Percentiles rank a stretch among this genome's conserved stretches.
Evolutionary conservation across 2,888 invertebrate genomes (phyloP).

Genomic region (Agrochola circellaris): DNA sequence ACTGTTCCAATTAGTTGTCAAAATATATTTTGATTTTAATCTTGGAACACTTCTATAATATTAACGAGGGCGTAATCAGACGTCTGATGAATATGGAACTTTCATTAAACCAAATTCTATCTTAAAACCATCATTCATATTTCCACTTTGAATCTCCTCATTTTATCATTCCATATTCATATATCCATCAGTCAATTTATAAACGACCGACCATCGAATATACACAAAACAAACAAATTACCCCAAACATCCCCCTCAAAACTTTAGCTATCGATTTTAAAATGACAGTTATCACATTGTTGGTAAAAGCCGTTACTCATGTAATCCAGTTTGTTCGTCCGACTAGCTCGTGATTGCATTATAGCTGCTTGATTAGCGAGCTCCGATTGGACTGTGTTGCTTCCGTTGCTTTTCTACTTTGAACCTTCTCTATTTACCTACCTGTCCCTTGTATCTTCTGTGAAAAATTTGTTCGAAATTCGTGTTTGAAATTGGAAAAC

Average conservation of each 20-base stretch:
- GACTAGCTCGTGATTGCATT: constrained; percentile 54
- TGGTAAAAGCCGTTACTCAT: constrained; percentile 36
- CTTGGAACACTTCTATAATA: neutral
- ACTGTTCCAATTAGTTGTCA: too few species aligned
- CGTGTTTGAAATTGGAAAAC: constrained; percentile 39
- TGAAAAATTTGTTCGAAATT: constrained; percentile 44
- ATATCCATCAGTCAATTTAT: constrained; percentile 24
- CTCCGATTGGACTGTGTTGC: constrained; percentile 42
- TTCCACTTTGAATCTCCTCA: neutral
- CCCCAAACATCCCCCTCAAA: constrained; percentile 24
- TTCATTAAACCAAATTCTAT: neutral
- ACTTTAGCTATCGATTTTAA: constrained; percentile 61
- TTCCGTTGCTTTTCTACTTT: constrained; percentile 36
- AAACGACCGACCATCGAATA: constrained; percentile 7
- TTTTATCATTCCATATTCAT: constrained; percentile 11
- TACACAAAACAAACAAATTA: constrained; percentile 51
- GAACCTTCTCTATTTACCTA: constrained; percentile 29
- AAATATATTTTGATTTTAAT: too few species aligned
- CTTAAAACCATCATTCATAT: neutral
- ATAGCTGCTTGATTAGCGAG: constrained; percentile 58
- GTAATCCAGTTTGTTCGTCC: constrained; percentile 55
- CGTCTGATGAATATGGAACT: neutral
- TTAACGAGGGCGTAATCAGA: neutral
- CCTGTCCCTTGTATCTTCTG: constrained; percentile 21
- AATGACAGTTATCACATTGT: constrained; percentile 64